Evolutionary conservation across 1,140 invertebrate species (phyloP), one percentile per base, ranked within the genome.

Genomic region (Anoplophora glabripennis): DNA sequence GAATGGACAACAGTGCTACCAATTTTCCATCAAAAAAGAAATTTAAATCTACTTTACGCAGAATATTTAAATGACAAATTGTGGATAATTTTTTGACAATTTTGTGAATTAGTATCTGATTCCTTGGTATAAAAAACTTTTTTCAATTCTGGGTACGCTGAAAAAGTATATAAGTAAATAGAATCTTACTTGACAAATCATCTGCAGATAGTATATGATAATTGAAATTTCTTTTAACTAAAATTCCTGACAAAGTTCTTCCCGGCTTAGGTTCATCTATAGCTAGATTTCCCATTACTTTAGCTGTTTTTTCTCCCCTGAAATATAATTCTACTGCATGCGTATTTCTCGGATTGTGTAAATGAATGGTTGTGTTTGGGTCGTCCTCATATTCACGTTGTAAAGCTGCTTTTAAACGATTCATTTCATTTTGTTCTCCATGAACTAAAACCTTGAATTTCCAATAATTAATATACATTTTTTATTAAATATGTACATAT

Each of bases 371-470:
- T 8, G 89, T 90, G 66, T 89, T 90, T 11, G 86, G 83, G 72
- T 93, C 89, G 66, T 93, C 91, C 77, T 96, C 93, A 73, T 98
- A 99, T 76, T 99, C 95, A 11, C 96, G 79, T 67, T 93, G 87
- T 14, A 99, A 78, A 0, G 95, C 97, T 42, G 94, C 88, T 78
- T 98, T 97, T 42, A 99, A 76, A 18, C 97, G 84, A 3, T 86
- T 89, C 98, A 99, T 99, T 80, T 99, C 97, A 76, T 98, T 99
- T 73, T 95, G 92, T 77, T 99, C 98, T 1, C 97, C 97, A 76
- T 99, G 97, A 0, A 99, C 97, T 15, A 99, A 79, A 10, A 98
- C 85, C 86, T 90, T 59, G 59, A 36, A 41, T 21, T 21, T 57
- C 9, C 17, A 51, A n/a, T n/a, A 49, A 17, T 57, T 49, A 40